Percentiles rank a stretch among this genome's conserved stretches.
phyloP scores from a whole-genome alignment of 2,888 invertebrate genomes.

The Archips xylosteana region DNA sequence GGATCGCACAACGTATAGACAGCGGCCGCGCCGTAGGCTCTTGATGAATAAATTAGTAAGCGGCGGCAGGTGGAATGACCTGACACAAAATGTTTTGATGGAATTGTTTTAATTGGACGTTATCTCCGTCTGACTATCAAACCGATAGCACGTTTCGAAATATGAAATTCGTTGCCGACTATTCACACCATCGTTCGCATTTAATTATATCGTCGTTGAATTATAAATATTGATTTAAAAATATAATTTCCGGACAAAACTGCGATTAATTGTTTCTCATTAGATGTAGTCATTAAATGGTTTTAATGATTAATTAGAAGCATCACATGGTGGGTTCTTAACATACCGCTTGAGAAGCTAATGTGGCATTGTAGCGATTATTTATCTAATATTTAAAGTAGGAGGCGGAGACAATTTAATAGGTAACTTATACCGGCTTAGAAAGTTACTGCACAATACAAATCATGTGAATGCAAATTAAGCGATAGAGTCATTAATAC shows the following conservation, averaged over 20 bases:
- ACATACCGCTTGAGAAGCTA: conserved; percentile 13
- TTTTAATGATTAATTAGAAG: conserved; percentile 33
- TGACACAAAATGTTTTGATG: conserved; percentile 85
- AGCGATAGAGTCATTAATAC: neutral
- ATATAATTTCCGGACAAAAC: conserved; percentile 67
- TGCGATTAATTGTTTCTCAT: conserved; percentile 60
- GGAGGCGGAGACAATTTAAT: neutral
- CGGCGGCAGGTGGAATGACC: conserved; percentile 84
- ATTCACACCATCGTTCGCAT: conserved; percentile 73
- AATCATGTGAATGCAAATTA: conserved; percentile 4
- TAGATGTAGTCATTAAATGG: conserved; percentile 47
- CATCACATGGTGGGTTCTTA: conserved; percentile 27
- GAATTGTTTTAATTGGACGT: conserved; percentile 85
- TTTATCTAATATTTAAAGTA: conserved; percentile 13
- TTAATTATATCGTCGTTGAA: conserved; percentile 61
- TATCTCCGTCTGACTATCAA: conserved; percentile 77
- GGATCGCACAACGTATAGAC: conserved; percentile 48
- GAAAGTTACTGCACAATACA: conserved; percentile 2
- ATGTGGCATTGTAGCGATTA: conserved; percentile 5
- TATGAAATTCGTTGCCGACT: conserved; percentile 76
- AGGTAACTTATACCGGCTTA: neutral
- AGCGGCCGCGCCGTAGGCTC: conserved; percentile 61
- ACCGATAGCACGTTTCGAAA: conserved; percentile 72
- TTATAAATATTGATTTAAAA: conserved; percentile 67
- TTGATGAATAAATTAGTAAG: conserved; percentile 82